Evolutionary conservation across 1,140 invertebrate species (phyloP).

Genomic region (Chionoecetes opilio): DNA sequence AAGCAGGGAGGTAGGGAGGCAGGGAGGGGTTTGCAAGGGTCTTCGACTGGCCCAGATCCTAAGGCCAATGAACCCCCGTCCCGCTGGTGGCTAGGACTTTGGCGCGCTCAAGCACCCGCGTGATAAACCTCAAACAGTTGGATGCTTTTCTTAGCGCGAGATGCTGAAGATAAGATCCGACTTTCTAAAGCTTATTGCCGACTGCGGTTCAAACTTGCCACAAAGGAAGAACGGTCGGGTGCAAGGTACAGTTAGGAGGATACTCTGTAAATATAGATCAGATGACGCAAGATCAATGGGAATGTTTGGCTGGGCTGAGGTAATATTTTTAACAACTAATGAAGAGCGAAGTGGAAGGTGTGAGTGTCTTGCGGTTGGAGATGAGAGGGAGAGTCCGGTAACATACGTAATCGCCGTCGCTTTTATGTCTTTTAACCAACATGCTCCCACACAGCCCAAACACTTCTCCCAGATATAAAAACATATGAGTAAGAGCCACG

Average conservation of each 20-base stretch:
- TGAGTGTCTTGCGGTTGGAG: not conserved
- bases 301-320: not conserved
- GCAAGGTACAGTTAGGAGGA: not conserved
- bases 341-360: not conserved
- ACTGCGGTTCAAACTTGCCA: not conserved
- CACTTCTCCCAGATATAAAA: no score
- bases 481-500: no score
- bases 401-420: not conserved
- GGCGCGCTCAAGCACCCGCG: not conserved
- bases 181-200: not conserved
- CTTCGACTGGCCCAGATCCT: constrained; percentile 15
- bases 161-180: not conserved
- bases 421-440: not conserved
- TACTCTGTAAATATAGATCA: not conserved
- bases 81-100: not conserved
- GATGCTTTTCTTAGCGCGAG: not conserved
- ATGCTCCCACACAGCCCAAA: not conserved
- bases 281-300: not conserved
- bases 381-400: not conserved
- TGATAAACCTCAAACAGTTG: not conserved
- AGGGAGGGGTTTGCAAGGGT: not conserved
- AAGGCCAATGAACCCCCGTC: not conserved
- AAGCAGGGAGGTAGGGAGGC: not conserved
- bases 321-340: not conserved
- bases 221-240: not conserved